Evolutionary conservation across 2,888 invertebrate genomes (phyloP), one percentile per base, ranked within the genome.

Genomic region (Mylabris sibirica): DNA sequence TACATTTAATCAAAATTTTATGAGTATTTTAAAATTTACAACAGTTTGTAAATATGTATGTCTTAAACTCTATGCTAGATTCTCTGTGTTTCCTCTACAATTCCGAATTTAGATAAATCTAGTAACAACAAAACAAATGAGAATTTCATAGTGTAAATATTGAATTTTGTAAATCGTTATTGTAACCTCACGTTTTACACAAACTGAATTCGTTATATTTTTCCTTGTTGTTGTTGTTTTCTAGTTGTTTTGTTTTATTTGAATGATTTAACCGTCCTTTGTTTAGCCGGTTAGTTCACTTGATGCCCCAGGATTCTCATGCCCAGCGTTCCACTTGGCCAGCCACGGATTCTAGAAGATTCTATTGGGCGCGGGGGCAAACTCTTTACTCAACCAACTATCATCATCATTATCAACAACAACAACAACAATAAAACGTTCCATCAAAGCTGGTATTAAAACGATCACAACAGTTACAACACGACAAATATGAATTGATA

Each of bases 301-400:
- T 65, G 73, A 60, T 65, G 73, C 70, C 70, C 68, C 70, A 69
- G 72, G 71, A 74, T 71, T 73, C 72, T 72, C 72, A 73, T 71
- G 74, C 67, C 63, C 69, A 59, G 34, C 72, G 72, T 72, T 68
- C 69, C 73, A 69, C 69, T 63, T 68, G 69, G 71, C 69, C 72
- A 63, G 64, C 67, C 66, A 69, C 67, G 68, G 60, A 53, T 69
- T 61, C 24, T 53, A 24, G 53, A 53, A 53, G 53, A 53, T 53
- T 53, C 22, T 53, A 53, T 24, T 66, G 66, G 66, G 59, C 61
- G 64, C 66, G 67, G 71, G 64, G 69, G 64, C 30, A 66, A 60
- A 3, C 24, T 53, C 24, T 53, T 24, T 22, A 53, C 22, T 2
- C 12, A 61, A 61, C 26, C 61, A 20, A 41, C 41, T 30, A 61